Base-by-base conservation (phyloP, 1,140 invertebrate genomes). In the Cepaea nemoralis region DNA sequence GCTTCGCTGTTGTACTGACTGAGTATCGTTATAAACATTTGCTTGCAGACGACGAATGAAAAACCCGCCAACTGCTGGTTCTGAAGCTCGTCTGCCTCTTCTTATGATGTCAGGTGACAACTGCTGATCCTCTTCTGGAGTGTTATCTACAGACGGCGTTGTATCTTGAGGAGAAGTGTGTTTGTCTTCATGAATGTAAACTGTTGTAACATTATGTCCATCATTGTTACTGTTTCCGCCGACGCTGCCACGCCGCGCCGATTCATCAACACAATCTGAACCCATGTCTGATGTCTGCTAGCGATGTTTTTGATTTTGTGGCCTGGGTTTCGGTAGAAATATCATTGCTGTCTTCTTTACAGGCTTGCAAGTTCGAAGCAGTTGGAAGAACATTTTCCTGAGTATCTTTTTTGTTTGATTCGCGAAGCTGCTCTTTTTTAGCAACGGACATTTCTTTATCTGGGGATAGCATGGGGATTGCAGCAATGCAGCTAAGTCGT, bases 401-500 rank as follows among this genome's bases (percentile, higher is more conserved):
- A 3, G 50, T 55, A 10, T 10, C 50, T 24, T 14, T 19, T 22
- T 10, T 55, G 3, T 2, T 55, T 14, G 50, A 19, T 24, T n/a
- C n/a, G n/a, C 6, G 50, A 55, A 55, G 8, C n/a, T 55, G 50
- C 19, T 8, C 3, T 22, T 22, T 19, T 55, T 55, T 24, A 10
- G 50, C 16, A 55, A 19, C 19, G 3, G 50, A 10, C 8, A 22
- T 55, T 55, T 19, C 50, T 14, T 22, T 55, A 22, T 55, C 5
- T 55, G 50, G 22, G 3, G 50, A 55, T 22, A 35, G 8, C 19
- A 63, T 1, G 27, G 75, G 75, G 14, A 77, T 39, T 3, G 33
- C 35, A 22, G 75, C 75, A 39, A 40, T 66, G 24, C 37, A 40
- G 69, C 75, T 77, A 39, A 77, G 75, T 63, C 75, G n/a, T n/a